Percentiles rank a stretch among this genome's conserved stretches.
These are phyloP conservation scores for Phaonia tiefii DNA, from an alignment of 2,888 invertebrate genomes.

Conservation along the genomic window DNA sequence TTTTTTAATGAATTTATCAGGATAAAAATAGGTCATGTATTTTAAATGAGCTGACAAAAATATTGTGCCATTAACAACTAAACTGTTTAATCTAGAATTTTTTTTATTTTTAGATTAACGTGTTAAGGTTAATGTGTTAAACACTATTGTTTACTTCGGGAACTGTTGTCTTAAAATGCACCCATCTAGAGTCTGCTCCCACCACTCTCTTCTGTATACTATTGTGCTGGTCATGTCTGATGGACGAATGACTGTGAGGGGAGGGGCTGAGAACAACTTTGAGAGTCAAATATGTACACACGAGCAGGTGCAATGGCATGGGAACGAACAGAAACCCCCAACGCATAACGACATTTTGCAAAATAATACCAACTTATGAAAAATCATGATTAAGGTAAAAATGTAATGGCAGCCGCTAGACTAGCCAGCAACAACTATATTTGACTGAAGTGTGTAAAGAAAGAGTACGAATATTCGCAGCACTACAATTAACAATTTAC, in stretches of 20 bases:
- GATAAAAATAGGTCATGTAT: no score
- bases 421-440: constrained; percentile 18
- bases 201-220: no score
- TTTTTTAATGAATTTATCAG: no score
- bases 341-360: constrained; percentile 30
- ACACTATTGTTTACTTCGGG: no score
- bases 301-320: constrained; percentile 42
- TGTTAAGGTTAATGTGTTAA: no score
- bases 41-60: no score
- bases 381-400: constrained; percentile 17
- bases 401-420: background rate
- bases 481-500: constrained; percentile 43
- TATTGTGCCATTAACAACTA: no score
- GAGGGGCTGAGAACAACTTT: no score
- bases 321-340: constrained; percentile 62
- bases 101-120: no score
- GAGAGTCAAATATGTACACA: background rate
- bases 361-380: constrained; percentile 20
- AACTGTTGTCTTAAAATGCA: no score
- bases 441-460: constrained; percentile 25
- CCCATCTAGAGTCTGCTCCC: no score
- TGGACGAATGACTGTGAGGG: background rate
- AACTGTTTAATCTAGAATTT: no score
- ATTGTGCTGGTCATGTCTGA: constrained; percentile 1
- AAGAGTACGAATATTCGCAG: constrained; percentile 46